A percentile compares a stretch with the other conserved stretches of the same genome.
These are phyloP conservation scores for Barypeithes pellucidus DNA, from an alignment of 2,888 invertebrate species.

Conservation along the genomic window DNA sequence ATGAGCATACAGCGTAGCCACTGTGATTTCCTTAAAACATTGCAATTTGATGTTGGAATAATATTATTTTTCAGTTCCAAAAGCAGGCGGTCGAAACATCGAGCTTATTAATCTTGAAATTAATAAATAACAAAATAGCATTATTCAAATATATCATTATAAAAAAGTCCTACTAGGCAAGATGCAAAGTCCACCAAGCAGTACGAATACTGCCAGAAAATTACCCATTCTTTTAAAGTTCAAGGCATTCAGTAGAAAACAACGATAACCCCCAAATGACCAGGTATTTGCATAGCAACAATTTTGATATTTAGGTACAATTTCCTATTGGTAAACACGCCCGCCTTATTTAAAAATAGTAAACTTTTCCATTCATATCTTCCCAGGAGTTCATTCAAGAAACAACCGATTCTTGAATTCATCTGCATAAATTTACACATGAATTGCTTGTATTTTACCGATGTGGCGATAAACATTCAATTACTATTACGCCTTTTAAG, in stretches of 20 bases:
- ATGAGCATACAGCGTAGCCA: too few species aligned
- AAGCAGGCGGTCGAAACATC: too few species aligned
- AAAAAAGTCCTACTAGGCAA: too few species aligned
- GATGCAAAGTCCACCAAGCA: too few species aligned
- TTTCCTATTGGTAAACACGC: conserved; percentile 23
- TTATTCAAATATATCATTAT: too few species aligned
- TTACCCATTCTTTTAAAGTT: neutral
- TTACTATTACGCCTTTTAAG: neutral
- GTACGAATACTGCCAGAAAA: too few species aligned
- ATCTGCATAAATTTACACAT: conserved; percentile 50
- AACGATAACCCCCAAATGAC: neutral
- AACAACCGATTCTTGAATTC: conserved; percentile 34
- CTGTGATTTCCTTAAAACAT: too few species aligned
- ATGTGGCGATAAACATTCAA: conserved; percentile 1
- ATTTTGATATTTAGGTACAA: conserved; percentile 19
- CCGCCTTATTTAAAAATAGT: conserved; percentile 34
- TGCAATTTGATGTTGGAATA: too few species aligned
- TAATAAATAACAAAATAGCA: too few species aligned
- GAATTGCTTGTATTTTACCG: conserved; percentile 16
- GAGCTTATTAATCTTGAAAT: too few species aligned
- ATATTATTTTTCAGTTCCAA: too few species aligned
- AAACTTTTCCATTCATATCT: conserved; percentile 42
- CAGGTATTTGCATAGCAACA: conserved; percentile 19
- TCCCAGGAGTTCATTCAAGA: conserved; percentile 47
- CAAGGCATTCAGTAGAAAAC: neutral